Evolutionary conservation across 2,888 invertebrate genomes (phyloP), one percentile per base, ranked within the genome.

Genomic region (Hoplodrina blanda): DNA sequence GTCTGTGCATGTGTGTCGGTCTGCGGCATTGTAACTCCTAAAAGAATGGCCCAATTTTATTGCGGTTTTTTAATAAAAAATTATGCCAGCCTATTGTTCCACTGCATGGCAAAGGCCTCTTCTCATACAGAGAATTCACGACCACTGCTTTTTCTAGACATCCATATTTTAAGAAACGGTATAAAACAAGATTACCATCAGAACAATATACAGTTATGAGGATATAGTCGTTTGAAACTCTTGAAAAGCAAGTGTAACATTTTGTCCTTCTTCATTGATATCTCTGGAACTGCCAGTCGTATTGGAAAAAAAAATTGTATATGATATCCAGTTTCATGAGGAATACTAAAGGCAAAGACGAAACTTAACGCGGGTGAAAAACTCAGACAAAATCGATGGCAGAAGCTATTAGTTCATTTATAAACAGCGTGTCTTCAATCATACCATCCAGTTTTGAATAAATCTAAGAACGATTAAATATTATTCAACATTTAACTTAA

Each of bases 401-500:
- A 4, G 1, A 15, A 44, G 2, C 15, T 44, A n/a, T n/a, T n/a
- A 44, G 44, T 15, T 44, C 15, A 44, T 4, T 44, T 33, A 25
- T 33, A 62, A 53, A 60, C 30, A n/a, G 54, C 66, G 20, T 61
- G 63, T 67, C n/a, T 49, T 52, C 25, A 63, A 78, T 62, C 37
- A 19, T 41, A 37, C 19, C 17, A 57, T 62, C 11, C 37, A 62
- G 63, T 52, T 50, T 55, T 6, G 1, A 60, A 52, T 53, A 59
- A 78, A 64, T 62, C 20, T 55, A 52, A 0, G 13, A 62, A 4
- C 64, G 46, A 65, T 79, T 74, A 64, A 79, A 64, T 79, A 49
- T 73, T 78, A 78, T 73, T 52, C 52, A 79, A 57, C 15, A 65
- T 69, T 62, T 17, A 46, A 66, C 62, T 63, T 17, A n/a, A 63